phyloP scores from a whole-genome alignment of 2,888 invertebrate genomes.

The Lasioglossum leucozonium region DNA sequence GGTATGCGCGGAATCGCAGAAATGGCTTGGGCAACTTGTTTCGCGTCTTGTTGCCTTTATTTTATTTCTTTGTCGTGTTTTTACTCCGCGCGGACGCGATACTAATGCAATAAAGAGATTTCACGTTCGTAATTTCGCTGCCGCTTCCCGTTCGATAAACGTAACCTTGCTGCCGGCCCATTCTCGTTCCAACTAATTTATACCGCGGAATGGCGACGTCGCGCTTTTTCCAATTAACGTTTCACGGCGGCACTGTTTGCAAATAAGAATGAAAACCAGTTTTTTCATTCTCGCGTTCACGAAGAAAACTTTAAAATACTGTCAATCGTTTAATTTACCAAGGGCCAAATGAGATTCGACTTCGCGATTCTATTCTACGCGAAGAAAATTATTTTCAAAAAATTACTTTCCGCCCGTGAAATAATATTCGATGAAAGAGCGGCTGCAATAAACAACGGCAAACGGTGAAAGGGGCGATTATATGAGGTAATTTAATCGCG shows the following conservation, averaged over 20 bases:
- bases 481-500: background rate
- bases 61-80: conserved; percentile 29
- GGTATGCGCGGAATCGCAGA: conserved; percentile 60
- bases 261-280: background rate
- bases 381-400: background rate
- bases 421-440: background rate
- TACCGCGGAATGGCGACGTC: background rate
- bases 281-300: background rate
- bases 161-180: background rate
- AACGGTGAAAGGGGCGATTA: background rate
- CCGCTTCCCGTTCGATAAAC: background rate
- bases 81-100: conserved; percentile 36
- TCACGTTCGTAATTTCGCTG: conserved; percentile 15
- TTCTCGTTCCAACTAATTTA: background rate
- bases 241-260: background rate
- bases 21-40: conserved; percentile 52
- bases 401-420: background rate
- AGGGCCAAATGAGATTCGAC: too few species aligned
- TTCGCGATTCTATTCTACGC: too few species aligned
- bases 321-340: too few species aligned
- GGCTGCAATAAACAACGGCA: background rate
- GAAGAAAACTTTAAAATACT: background rate
- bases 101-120: conserved; percentile 55
- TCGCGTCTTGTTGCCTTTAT: conserved; percentile 31
- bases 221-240: background rate